Evolutionary conservation across 2,888 invertebrate species (phyloP), one percentile per base, ranked within the genome.

Genomic region (Desoria tigrina): DNA sequence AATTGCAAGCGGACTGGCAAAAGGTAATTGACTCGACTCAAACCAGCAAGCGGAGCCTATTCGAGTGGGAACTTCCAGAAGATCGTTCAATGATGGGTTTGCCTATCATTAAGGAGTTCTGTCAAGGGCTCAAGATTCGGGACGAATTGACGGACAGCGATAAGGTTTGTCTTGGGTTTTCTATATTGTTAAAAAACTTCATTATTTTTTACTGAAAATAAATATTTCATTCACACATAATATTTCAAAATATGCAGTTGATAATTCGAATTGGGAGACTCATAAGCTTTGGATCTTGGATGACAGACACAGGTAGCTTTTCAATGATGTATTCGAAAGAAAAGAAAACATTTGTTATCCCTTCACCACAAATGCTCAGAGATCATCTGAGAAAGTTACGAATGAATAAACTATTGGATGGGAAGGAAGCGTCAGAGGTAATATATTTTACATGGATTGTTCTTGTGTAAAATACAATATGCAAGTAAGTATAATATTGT

Each of bases 11-110:
- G 6, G 69, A 69, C 21, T 72, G 72, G 72, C 53, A 58, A 1
- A 61, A 11, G 1, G 37, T 67, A 21, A 26, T 51, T 11, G 21
- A 32, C 6, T 63, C 37, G 9, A 18, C 11, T 7, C 56, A 53
- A 7, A 39, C 37, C 1, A 60, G 58, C 6, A 58, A 37, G 0
- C 16, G 42, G 7, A 51, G 61, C 26, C 21, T 66, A 2, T 72
- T 74, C 55, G 32, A 54, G 2, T 64, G 58, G 61, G 70, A 74
- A 45, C 50, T 74, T 16, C 69, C 69, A 0, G 74, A 74, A 66
- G 74, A 74, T 50, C 65, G 74, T 14, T 72, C 72, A 18, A 64
- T 72, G 63, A 24, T 72, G 9, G 74, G 74, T 21, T 58, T 74
- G 24, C 65, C 69, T 1, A 42, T 60, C 1, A 62, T 69, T 11